Base-by-base conservation (phyloP, 2,113 vertebrate species). In the Hydrolagus affinis region DNA sequence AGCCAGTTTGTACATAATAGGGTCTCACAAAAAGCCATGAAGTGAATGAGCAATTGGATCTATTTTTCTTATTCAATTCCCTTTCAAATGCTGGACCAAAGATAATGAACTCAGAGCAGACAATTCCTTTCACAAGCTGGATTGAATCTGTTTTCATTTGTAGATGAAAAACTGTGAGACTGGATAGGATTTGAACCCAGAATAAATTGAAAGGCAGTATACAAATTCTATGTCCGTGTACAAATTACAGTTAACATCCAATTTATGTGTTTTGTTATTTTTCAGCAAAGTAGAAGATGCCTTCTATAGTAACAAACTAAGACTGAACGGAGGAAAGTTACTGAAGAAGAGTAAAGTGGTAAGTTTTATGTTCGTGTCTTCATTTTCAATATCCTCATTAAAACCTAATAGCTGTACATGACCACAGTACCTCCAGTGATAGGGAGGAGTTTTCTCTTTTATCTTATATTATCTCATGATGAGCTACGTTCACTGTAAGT, bases 341-440 rank as follows among this genome's bases (percentile, higher is more conserved):
- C 94, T 96, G 89, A 99, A 98, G 94, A 99, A 99, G 91, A 98
- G 97, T 89, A 97, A 96, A 96, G 90, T 93, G 88, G 97, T 98
- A 89, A 93, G 96, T 90, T 30, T 85, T 86, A 83, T 30, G 11
- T 66, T 83, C 66, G 28, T 25, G 66, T 9, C 19, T 21, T 8
- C 17, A 75, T 80, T 25, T 60, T 1, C 12, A 78, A 78, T 60
- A n/a, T 23, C n/a, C 11, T 12, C 57, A 25, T 21, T 9, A 15
- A 11, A 12, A 60, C 14, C n/a, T 57, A 23, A 77, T 12, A 10
- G 75, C 56, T 60, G 57, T 25, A 10, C 15, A 57, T 11, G 19
- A 4, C 7, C n/a, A 10, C 4, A 44, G 3, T 62, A 60, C 8
- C 23, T 25, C 62, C 17, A 62, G 57, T 25, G 2, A 23, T 2